A percentile compares a stretch with the other conserved stretches of the same genome.
These are phyloP conservation scores for Microctonus brassicae DNA, from an alignment of 2,888 invertebrate genomes.

Conservation along the genomic window DNA sequence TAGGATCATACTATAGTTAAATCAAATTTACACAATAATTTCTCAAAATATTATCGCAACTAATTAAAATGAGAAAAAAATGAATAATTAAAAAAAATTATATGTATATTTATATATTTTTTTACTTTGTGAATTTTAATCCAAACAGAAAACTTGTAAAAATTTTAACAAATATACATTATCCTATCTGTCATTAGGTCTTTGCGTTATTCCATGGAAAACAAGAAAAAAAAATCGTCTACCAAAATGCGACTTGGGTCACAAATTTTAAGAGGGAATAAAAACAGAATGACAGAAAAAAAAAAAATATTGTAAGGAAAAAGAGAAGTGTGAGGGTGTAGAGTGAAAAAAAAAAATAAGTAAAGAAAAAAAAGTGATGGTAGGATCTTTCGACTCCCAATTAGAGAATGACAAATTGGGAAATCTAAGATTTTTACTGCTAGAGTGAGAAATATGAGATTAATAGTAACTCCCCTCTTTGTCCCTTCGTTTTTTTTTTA, in stretches of 20 bases:
- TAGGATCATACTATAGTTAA: neutral
- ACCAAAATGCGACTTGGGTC: conserved; percentile 7
- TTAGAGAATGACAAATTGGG: conserved; percentile 33
- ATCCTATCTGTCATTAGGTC: neutral
- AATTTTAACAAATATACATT: neutral
- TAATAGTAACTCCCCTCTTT: neutral
- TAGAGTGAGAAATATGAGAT: conserved; percentile 20
- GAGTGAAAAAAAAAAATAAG: neutral
- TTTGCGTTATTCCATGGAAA: neutral
- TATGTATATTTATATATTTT: too few relatives aligned
- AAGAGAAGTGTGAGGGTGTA: neutral
- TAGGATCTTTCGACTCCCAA: conserved; percentile 22
- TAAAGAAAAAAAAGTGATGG: neutral
- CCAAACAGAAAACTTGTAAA: neutral
- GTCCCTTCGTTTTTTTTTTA: neutral
- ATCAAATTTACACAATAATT: conserved; percentile 1
- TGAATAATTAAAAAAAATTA: neutral
- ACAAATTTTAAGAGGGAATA: neutral
- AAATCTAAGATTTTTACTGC: conserved; percentile 23
- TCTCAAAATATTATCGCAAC: neutral
- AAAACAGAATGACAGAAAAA: neutral
- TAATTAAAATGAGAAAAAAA: neutral
- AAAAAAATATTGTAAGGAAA: neutral
- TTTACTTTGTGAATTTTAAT: too few relatives aligned
- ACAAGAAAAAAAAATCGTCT: conserved; percentile 1